These are phyloP conservation scores for Frankliniella fusca DNA, from an alignment of 2,888 invertebrate species.

Conservation along the genomic window DNA sequence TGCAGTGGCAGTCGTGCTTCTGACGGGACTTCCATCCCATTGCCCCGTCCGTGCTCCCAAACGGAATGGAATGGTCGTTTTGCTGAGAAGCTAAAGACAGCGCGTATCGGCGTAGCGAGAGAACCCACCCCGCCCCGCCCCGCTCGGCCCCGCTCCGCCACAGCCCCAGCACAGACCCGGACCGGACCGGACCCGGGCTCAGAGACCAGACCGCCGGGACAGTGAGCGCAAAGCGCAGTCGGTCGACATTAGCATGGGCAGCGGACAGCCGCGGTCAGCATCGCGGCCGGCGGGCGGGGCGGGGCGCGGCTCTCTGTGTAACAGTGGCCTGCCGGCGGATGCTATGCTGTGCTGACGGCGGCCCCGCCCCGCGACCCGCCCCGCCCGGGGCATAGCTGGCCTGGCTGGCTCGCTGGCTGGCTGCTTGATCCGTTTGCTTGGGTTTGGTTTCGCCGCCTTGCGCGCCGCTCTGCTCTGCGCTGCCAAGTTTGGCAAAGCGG, in stretches of 20 bases:
- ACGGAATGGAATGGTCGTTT: conserved; percentile 1
- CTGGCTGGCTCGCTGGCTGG: neutral
- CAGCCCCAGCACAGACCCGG: neutral
- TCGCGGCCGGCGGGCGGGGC: too few relatives aligned
- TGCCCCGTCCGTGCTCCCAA: neutral
- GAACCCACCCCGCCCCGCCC: neutral
- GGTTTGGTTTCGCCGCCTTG: neutral
- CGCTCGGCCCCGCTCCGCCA: neutral
- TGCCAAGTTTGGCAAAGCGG: too few relatives aligned
- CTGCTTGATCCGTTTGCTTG: neutral
- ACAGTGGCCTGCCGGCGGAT: too few relatives aligned
- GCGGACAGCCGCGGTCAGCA: too few relatives aligned
- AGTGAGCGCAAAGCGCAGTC: too few relatives aligned
- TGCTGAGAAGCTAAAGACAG: neutral
- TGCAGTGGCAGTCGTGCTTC: neutral
- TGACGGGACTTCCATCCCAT: conserved; percentile 10
- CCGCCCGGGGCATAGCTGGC: too few relatives aligned
- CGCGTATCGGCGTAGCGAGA: neutral
- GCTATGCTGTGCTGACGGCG: too few relatives aligned
- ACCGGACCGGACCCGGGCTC: neutral
- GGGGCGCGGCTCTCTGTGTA: too few relatives aligned
- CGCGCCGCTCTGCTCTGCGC: too few relatives aligned
- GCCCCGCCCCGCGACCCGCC: too few relatives aligned
- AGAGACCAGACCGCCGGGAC: too few relatives aligned
- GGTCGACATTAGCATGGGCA: too few relatives aligned